Evolutionary conservation across 2,888 invertebrate genomes (phyloP).

Genomic region (Scaeva pyrastri): DNA sequence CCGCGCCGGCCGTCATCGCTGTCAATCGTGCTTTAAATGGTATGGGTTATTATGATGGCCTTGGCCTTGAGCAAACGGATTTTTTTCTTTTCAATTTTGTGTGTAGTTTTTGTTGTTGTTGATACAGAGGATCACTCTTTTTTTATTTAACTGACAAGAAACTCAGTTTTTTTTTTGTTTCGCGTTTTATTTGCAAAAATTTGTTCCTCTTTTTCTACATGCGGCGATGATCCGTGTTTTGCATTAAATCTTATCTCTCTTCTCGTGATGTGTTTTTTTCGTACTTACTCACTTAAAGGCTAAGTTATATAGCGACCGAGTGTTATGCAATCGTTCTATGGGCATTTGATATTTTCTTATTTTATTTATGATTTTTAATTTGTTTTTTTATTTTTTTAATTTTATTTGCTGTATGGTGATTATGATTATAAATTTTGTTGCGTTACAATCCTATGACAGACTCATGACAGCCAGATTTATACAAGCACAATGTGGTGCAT

Average conservation of each 20-base stretch:
- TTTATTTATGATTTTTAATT: conserved; percentile 35
- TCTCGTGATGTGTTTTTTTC: conserved; percentile 23
- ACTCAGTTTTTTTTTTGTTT: not conserved
- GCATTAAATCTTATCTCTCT: conserved; percentile 65
- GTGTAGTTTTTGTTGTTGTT: conserved; percentile 54
- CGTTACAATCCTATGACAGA: conserved; percentile 65
- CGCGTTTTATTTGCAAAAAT: conserved; percentile 22
- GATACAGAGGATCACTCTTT: conserved; percentile 17
- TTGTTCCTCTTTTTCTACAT: conserved; percentile 48
- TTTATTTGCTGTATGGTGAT: conserved; percentile 28
- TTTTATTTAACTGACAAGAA: conserved; percentile 28
- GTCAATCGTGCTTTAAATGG: conserved; percentile 56
- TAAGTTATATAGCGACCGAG: not conserved
- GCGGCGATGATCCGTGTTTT: conserved; percentile 69
- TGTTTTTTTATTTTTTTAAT: conserved; percentile 36
- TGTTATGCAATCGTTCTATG: conserved; percentile 70
- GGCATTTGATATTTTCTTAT: conserved; percentile 53
- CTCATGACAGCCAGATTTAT: conserved; percentile 21
- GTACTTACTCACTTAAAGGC: not conserved
- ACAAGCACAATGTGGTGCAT: not conserved
- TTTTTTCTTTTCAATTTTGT: conserved; percentile 66
- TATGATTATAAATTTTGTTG: conserved; percentile 68
- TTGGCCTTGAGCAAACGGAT: conserved; percentile 79
- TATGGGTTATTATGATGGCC: conserved; percentile 77
- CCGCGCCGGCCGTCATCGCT: conserved; percentile 33